Evolutionary conservation across 2,888 invertebrate genomes (phyloP).

Genomic region (Oasisia sp.): DNA sequence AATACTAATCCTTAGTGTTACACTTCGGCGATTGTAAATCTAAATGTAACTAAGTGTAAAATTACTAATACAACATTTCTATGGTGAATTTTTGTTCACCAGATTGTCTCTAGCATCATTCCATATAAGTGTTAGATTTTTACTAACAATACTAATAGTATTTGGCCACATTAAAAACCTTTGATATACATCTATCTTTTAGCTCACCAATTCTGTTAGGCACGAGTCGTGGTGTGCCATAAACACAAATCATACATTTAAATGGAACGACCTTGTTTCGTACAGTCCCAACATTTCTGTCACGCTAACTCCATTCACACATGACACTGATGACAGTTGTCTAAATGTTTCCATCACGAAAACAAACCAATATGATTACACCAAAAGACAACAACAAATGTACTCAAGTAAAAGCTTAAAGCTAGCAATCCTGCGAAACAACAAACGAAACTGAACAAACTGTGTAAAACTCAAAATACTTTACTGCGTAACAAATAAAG

Average conservation of each 20-base stretch:
- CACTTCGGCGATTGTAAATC: neutral
- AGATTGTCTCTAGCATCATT: neutral
- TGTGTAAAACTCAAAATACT: neutral
- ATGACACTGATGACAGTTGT: neutral
- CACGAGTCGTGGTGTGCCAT: neutral
- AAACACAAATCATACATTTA: neutral
- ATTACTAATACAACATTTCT: neutral
- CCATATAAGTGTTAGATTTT: neutral
- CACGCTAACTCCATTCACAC: neutral
- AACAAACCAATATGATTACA: neutral
- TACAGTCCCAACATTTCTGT: neutral
- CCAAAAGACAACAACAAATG: neutral
- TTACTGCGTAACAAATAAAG: neutral
- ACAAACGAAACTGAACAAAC: neutral
- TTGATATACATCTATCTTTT: neutral
- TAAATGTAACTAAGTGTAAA: neutral
- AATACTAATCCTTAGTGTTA: neutral
- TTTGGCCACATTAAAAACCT: neutral
- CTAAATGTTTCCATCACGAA: neutral
- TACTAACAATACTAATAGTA: neutral
- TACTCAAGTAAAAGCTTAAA: neutral
- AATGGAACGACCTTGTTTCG: neutral
- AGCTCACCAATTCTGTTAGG: neutral
- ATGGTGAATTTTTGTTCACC: neutral
- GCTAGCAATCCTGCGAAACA: neutral